Conservation (phyloP, 2,888 invertebrate genomes). For the Drosophila tanythrix region DNA sequence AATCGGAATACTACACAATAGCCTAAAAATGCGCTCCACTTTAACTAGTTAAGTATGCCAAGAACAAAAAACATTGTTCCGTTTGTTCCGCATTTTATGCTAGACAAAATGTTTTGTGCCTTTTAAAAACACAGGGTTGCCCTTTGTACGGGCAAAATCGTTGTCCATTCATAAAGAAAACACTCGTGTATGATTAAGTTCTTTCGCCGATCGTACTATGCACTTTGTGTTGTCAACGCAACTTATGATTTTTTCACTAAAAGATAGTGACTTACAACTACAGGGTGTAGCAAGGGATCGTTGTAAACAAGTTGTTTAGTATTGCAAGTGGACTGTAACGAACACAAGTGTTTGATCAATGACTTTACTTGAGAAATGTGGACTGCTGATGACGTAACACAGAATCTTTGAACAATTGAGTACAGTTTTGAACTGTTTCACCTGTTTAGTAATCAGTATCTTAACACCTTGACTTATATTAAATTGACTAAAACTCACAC, state of each 20-base stretch:
- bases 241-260: conserved; percentile 26
- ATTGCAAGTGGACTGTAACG: conserved; percentile 10
- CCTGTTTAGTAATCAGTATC: neutral
- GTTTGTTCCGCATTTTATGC: conserved; percentile 14
- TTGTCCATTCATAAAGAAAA: conserved; percentile 46
- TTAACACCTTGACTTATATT: neutral
- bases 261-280: conserved; percentile 19
- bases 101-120: neutral
- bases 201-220: conserved; percentile 19
- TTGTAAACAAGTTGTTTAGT: neutral
- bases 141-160: conserved; percentile 42
- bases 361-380: conserved; percentile 40
- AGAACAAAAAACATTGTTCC: conserved; percentile 33
- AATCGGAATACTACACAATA: conserved; percentile 14
- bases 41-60: conserved; percentile 48
- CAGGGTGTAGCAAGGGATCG: neutral
- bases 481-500: neutral
- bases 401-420: conserved; percentile 31
- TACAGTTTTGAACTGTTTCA: conserved; percentile 11
- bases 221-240: conserved; percentile 37
- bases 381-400: conserved; percentile 32
- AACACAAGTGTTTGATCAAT: conserved; percentile 25
- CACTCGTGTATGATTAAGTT: conserved; percentile 12
- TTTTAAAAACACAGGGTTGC: conserved; percentile 13
- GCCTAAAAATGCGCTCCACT: conserved; percentile 34